Conservation (phyloP, 2,888 invertebrate genomes). For the Autographa pulchrina region DNA sequence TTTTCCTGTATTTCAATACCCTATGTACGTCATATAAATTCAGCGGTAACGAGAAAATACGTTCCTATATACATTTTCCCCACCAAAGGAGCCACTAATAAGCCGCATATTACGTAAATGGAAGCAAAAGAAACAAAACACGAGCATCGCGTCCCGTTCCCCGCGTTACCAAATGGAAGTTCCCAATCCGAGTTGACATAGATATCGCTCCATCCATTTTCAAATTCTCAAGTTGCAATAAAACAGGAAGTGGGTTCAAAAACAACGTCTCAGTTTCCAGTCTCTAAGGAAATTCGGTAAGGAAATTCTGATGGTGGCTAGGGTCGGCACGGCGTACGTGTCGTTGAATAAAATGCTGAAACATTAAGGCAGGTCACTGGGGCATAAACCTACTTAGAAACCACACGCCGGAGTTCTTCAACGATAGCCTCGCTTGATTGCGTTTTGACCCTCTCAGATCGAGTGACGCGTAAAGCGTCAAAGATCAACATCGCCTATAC, state of each 20-base stretch:
- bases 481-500: conserved; percentile 49
- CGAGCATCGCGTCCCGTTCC: conserved; percentile 27
- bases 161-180: conserved; percentile 32
- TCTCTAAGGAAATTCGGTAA: conserved; percentile 68
- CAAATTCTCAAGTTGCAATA: conserved; percentile 61
- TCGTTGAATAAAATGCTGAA: conserved; percentile 66
- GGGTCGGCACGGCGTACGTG: conserved; percentile 61
- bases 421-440: conserved; percentile 51
- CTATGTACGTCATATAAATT: background rate
- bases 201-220: conserved; percentile 54
- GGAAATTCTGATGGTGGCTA: conserved; percentile 60
- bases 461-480: conserved; percentile 45
- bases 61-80: background rate
- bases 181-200: conserved; percentile 46
- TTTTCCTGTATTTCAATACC: background rate
- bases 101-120: conserved; percentile 12
- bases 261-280: conserved; percentile 62
- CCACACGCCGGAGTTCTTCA: conserved; percentile 49
- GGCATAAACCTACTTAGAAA: conserved; percentile 61
- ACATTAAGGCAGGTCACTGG: conserved; percentile 66
- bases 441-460: conserved; percentile 50
- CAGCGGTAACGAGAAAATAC: background rate
- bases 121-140: conserved; percentile 25
- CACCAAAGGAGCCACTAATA: conserved; percentile 15
- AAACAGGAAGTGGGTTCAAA: conserved; percentile 59